Evolutionary conservation across 1,140 invertebrate species (phyloP).

Genomic region (Hycleus cichorii): DNA sequence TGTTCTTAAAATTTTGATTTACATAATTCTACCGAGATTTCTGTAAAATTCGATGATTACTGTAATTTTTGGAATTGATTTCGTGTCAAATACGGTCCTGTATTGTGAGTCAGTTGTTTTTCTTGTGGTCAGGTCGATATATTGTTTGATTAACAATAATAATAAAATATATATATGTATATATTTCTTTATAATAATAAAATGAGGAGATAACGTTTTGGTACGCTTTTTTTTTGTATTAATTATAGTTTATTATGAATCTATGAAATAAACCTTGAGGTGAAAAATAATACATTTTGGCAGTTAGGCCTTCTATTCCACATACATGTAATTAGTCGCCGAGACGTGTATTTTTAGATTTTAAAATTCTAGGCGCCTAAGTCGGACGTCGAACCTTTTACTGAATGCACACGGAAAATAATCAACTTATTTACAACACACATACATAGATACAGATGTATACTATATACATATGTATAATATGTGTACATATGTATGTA

Average conservation of each 20-base stretch:
- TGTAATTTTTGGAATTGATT: too few relatives aligned
- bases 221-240: too few relatives aligned
- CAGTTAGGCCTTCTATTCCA: constrained; percentile 35
- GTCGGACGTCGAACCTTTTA: constrained; percentile 38
- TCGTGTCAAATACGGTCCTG: constrained; percentile 2
- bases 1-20: too few relatives aligned
- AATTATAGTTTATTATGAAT: too few relatives aligned
- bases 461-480: too few relatives aligned
- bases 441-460: too few relatives aligned
- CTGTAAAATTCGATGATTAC: too few relatives aligned
- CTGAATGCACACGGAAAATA: constrained; percentile 35
- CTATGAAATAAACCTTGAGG: background rate
- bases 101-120: constrained; percentile 14
- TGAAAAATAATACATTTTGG: constrained; percentile 33
- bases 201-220: background rate
- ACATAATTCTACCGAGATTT: too few relatives aligned
- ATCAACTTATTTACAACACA: constrained; percentile 30
- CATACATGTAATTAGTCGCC: constrained; percentile 37
- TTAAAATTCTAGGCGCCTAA: constrained; percentile 40
- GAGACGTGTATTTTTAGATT: constrained; percentile 39
- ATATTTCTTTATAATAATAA: background rate
- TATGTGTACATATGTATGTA: too few relatives aligned
- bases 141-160: background rate
- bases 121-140: constrained; percentile 4
- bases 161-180: background rate